Conservation (phyloP, 2,888 invertebrate genomes). For the Eupithecia subumbrata region DNA sequence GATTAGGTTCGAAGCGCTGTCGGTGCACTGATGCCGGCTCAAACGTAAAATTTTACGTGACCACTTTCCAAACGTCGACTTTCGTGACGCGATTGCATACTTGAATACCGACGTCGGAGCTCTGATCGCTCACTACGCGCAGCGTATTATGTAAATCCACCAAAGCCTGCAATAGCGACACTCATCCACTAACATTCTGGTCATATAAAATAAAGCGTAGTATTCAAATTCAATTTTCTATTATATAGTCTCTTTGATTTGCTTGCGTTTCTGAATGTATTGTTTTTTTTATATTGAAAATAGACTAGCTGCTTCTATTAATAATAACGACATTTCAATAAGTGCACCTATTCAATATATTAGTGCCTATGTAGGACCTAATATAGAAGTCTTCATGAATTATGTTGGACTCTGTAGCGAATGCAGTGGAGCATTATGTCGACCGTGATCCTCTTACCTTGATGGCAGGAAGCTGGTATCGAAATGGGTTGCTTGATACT, state of each 20-base stretch:
- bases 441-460: constrained; percentile 73
- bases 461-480: constrained; percentile 57
- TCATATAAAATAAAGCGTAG: constrained; percentile 46
- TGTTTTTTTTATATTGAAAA: neutral
- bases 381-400: neutral
- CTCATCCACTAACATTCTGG: constrained; percentile 54
- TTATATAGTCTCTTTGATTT: constrained; percentile 45
- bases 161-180: constrained; percentile 61
- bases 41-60: constrained; percentile 84
- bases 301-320: constrained; percentile 11
- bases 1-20: constrained; percentile 78
- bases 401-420: constrained; percentile 45
- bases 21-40: constrained; percentile 72
- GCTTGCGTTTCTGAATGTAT: neutral
- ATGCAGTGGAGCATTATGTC: constrained; percentile 58
- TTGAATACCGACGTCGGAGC: constrained; percentile 60
- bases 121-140: constrained; percentile 66
- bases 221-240: constrained; percentile 52
- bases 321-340: neutral
- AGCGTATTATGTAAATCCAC: constrained; percentile 73
- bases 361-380: neutral
- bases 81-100: constrained; percentile 73
- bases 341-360: neutral
- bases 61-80: constrained; percentile 78
- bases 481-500: constrained; percentile 53